Evolutionary conservation across 2,113 vertebrate genomes (phyloP).

Genomic region (Tragelaphus strepsiceros): DNA sequence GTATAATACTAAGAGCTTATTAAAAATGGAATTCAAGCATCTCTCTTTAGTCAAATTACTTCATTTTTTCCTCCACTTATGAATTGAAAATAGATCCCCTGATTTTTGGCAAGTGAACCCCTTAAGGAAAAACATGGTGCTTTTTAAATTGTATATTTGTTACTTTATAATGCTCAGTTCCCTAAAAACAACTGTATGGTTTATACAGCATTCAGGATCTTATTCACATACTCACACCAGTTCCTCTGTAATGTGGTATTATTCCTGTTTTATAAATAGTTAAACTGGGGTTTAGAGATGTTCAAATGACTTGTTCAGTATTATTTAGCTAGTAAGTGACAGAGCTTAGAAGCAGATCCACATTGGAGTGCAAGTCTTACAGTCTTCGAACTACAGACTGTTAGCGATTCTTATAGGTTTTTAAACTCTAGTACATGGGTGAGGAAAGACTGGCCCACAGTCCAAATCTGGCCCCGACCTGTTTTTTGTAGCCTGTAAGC

Average conservation of each 20-base stretch:
- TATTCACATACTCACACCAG: background rate
- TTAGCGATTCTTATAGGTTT: background rate
- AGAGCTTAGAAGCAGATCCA: background rate
- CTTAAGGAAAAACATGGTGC: background rate
- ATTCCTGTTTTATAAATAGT: background rate
- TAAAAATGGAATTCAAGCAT: background rate
- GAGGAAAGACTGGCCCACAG: background rate
- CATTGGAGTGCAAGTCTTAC: background rate
- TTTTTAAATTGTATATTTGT: background rate
- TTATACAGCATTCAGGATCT: background rate
- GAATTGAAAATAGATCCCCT: background rate
- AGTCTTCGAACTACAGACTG: background rate
- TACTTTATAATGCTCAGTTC: background rate
- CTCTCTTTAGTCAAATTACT: background rate
- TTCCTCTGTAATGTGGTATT: background rate
- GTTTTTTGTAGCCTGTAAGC: background rate
- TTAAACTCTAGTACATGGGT: background rate
- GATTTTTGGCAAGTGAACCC: background rate
- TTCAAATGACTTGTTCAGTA: background rate
- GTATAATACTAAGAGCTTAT: background rate
- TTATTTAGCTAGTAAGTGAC: background rate
- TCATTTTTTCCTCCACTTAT: background rate
- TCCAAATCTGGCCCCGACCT: background rate
- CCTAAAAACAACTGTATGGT: background rate
- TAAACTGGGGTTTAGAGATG: background rate